These are phyloP conservation scores for Cydia splendana DNA, from an alignment of 1,140 invertebrate genomes.

Conservation along the genomic window DNA sequence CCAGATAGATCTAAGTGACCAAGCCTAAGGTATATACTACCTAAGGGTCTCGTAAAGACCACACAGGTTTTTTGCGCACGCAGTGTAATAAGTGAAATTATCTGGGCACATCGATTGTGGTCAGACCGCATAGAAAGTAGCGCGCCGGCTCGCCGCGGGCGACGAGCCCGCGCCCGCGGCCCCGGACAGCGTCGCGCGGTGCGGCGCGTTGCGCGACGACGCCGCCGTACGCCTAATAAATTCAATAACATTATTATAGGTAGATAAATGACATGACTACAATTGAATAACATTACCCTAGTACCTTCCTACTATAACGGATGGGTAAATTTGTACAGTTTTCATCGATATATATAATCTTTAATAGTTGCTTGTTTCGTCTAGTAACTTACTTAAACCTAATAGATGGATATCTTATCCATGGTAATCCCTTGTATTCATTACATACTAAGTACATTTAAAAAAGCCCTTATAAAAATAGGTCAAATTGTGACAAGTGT, in stretches of 20 bases:
- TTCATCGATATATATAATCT: too few species aligned
- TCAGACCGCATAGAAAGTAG: slow-evolving; percentile 34
- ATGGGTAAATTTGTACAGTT: too few species aligned
- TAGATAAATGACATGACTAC: background rate
- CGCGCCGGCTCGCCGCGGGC: slow-evolving; percentile 26
- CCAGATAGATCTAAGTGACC: background rate
- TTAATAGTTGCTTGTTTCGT: too few species aligned
- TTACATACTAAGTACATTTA: background rate
- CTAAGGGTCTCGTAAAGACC: slow-evolving; percentile 18
- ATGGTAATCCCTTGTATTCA: too few species aligned
- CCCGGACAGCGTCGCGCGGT: background rate
- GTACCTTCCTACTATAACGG: too few species aligned
- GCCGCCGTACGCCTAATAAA: background rate
- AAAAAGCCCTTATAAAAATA: background rate
- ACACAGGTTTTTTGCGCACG: slow-evolving; percentile 31
- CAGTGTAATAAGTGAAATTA: slow-evolving; percentile 33
- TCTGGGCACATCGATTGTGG: slow-evolving; percentile 32
- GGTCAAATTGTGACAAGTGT: background rate
- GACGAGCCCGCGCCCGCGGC: slow-evolving; percentile 1
- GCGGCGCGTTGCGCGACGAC: background rate
- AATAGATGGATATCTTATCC: too few species aligned
- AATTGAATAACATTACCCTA: too few species aligned
- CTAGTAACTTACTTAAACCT: too few species aligned
- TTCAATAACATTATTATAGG: background rate
- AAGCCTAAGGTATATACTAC: background rate